Evolutionary conservation across 2,113 vertebrate genomes (phyloP).

Genomic region (Tragelaphus strepsiceros): DNA sequence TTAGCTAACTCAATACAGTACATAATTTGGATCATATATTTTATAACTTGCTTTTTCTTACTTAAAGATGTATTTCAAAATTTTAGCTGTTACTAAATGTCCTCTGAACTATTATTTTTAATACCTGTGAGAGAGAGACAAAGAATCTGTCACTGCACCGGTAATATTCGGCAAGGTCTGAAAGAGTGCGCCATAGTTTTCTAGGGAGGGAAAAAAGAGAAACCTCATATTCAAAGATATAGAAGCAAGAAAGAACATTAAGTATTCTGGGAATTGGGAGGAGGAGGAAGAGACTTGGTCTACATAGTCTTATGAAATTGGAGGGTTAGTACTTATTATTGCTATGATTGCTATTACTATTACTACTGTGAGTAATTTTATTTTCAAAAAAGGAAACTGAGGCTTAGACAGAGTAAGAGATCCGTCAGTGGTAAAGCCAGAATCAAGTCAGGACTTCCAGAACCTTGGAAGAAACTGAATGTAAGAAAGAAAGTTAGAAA

Average conservation of each 20-base stretch:
- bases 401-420: neutral
- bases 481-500: neutral
- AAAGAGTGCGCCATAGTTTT: neutral
- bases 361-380: neutral
- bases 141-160: neutral
- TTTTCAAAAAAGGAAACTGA: conserved; percentile 18
- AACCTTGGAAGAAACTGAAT: neutral
- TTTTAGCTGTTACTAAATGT: neutral
- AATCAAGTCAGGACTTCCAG: conserved; percentile 2
- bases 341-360: neutral
- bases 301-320: neutral
- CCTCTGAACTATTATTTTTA: neutral
- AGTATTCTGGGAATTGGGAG: neutral
- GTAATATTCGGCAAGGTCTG: neutral
- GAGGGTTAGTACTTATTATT: neutral
- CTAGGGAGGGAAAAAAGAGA: neutral
- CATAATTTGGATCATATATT: neutral
- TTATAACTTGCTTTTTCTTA: neutral
- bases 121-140: neutral
- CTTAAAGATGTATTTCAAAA: neutral
- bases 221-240: neutral
- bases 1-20: neutral
- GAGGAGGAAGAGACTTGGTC: neutral
- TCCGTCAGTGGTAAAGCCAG: neutral
- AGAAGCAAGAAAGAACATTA: neutral